phyloP scores from a whole-genome alignment of 2,888 invertebrate species.

The Bellardia pandia region DNA sequence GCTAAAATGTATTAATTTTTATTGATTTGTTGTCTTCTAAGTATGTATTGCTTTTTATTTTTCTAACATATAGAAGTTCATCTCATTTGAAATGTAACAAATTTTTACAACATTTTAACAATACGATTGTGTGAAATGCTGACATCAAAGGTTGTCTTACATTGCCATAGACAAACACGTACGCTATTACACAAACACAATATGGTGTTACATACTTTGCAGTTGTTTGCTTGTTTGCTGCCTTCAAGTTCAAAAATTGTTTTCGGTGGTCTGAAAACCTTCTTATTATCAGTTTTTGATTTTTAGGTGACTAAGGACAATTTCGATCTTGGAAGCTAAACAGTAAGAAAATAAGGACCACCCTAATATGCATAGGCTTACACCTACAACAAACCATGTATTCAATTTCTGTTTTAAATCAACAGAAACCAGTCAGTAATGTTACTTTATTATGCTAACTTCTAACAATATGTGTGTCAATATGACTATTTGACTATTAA shows the following conservation, averaged over 20 bases:
- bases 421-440: neutral
- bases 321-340: no score
- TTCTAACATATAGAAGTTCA: neutral
- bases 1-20: conserved; percentile 15
- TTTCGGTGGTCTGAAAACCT: no score
- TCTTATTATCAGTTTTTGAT: no score
- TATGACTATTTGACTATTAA: conserved; percentile 31
- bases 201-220: neutral
- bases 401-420: neutral
- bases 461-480: neutral
- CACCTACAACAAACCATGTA: neutral
- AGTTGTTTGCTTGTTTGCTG: no score
- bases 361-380: no score
- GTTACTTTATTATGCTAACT: conserved; percentile 1
- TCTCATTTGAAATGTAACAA: conserved; percentile 34
- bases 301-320: no score
- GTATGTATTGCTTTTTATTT: neutral
- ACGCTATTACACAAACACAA: neutral
- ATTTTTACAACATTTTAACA: conserved; percentile 51
- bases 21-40: conserved; percentile 31
- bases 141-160: conserved; percentile 51
- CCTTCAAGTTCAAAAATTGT: no score
- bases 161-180: conserved; percentile 10
- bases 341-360: no score
- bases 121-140: conserved; percentile 60